A percentile compares a stretch with the other conserved stretches of the same genome.
phyloP scores from a whole-genome alignment of 2,797 vertebrate genomes.

The Gobio occitaniae region DNA sequence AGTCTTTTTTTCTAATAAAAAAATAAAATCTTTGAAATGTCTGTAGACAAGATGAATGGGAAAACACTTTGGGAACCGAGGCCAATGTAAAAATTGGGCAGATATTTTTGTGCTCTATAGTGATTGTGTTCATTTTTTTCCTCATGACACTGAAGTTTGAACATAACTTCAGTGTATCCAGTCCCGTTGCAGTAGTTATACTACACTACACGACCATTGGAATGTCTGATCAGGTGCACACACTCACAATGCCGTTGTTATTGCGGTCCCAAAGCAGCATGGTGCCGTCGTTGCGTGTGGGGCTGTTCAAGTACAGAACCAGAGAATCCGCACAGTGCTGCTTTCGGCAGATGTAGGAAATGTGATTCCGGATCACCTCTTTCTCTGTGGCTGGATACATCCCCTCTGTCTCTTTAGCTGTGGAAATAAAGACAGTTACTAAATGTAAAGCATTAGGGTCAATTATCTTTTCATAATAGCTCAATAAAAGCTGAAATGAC shows the following conservation, averaged over 20 bases:
- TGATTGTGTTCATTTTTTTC: background rate
- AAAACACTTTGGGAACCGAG: background rate
- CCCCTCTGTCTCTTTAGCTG: constrained; percentile 74
- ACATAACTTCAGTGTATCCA: background rate
- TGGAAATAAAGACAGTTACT: background rate
- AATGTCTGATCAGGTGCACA: constrained; percentile 1
- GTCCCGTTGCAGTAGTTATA: background rate
- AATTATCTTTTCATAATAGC: background rate
- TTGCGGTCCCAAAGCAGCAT: constrained; percentile 86
- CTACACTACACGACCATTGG: no score
- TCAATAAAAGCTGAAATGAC: background rate
- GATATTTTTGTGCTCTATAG: background rate
- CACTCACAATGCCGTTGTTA: constrained; percentile 81
- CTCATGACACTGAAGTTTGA: background rate
- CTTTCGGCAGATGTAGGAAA: constrained; percentile 83
- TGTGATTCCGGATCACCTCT: constrained; percentile 79
- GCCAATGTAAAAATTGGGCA: background rate
- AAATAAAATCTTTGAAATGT: background rate
- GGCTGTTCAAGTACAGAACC: constrained; percentile 84
- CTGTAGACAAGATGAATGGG: background rate
- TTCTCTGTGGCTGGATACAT: constrained; percentile 83
- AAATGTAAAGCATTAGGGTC: background rate
- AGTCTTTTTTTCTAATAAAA: background rate
- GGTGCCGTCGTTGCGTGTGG: constrained; percentile 81
- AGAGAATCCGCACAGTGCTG: constrained; percentile 82